A percentile compares a stretch with the other conserved stretches of the same genome.
phyloP scores from a whole-genome alignment of 2,888 invertebrate genomes.

The Iselma pallidipennis region DNA sequence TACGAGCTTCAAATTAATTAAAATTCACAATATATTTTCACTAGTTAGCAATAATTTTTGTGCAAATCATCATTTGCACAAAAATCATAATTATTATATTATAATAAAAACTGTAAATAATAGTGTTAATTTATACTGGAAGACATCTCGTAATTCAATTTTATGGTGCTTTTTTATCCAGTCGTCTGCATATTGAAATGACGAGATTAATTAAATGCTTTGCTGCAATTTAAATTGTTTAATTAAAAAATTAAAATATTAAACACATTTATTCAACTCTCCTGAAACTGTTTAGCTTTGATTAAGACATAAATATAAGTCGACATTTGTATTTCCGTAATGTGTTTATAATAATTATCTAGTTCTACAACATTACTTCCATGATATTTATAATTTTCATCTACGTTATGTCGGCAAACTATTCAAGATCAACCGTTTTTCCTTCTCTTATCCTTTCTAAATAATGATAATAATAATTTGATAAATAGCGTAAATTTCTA shows the following conservation, averaged over 20 bases:
- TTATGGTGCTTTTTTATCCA: too few species aligned
- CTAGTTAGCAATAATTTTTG: too few species aligned
- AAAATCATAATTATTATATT: too few species aligned
- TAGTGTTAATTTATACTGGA: too few species aligned
- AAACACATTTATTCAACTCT: slow-evolving; percentile 5
- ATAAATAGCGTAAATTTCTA: too few species aligned
- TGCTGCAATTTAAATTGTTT: slow-evolving; percentile 2
- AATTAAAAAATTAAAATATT: slow-evolving; percentile 16
- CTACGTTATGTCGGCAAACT: neutral
- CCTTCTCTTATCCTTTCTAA: neutral
- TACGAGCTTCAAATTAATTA: slow-evolving; percentile 22
- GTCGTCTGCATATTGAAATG: too few species aligned
- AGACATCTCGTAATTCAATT: too few species aligned
- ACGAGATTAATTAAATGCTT: too few species aligned
- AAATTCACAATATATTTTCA: slow-evolving; percentile 14
- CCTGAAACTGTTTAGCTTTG: slow-evolving; percentile 10
- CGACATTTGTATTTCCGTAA: neutral
- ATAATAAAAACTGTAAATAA: too few species aligned
- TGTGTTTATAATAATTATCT: neutral
- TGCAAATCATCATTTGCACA: too few species aligned
- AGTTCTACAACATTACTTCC: neutral
- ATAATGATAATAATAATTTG: neutral
- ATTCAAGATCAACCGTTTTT: neutral
- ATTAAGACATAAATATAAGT: slow-evolving; percentile 18
- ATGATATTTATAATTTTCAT: too few species aligned